Evolutionary conservation across 2,797 vertebrate species (phyloP), one percentile per base, ranked within the genome.

Genomic region (Trematomus bernacchii): DNA sequence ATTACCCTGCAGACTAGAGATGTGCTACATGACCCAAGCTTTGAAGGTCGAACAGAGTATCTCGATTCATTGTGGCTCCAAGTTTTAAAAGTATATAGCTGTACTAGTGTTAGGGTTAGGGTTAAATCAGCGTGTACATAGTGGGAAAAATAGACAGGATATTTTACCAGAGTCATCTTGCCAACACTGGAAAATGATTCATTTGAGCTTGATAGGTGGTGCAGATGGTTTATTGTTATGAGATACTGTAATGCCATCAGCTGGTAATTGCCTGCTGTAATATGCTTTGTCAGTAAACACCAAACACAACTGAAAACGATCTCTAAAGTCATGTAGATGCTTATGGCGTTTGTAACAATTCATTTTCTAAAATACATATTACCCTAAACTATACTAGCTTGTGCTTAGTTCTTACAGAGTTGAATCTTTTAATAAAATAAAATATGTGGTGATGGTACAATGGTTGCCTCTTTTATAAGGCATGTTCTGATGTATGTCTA

Each of bases 161-260:
- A 53, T 8, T 37, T 37, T 37, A 37, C 6, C 33, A 37, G 30
- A 30, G 61, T 37, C 18, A 44, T 57, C 30, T 14, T 43, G 30
- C 21, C 42, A 60, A 16, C 15, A 11, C n/a, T 58, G 18, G 40
- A 8, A 19, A 58, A 43, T 48, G 10, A 76, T 59, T 60, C 40
- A 67, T 42, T 40, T 42, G 14, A 44, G n/a, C 10, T 12, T 27
- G 3, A 73, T 51, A 66, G 51, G 46, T 50, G 37, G 57, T 21
- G 47, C 51, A 74, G 59, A 73, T 58, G 73, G 52, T 53, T 59
- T 53, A 69, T 73, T 64, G 46, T 65, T 64, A 50, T 55, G 48
- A 69, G 60, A 40, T 44, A 48, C 30, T 53, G 27, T 11, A 33
- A 55, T 47, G 42, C 54, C 47, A 53, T 44, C 18, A 80, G 62